Evolutionary conservation across 2,888 invertebrate genomes (phyloP).

Genomic region (Eretmocerus hayati): DNA sequence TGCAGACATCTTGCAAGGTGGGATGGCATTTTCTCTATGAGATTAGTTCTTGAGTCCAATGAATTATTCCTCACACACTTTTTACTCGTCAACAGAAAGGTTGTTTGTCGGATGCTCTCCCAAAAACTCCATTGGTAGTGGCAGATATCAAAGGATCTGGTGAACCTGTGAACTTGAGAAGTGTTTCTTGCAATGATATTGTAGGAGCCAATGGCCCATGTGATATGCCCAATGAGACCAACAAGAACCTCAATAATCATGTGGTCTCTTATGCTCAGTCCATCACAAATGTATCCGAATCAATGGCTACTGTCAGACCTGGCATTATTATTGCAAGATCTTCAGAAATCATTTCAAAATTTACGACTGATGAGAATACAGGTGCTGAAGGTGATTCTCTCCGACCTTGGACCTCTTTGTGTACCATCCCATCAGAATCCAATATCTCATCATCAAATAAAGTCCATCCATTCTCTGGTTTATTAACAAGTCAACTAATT

Average conservation of each 20-base stretch:
- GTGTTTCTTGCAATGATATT: conserved; percentile 42
- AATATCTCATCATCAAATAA: conserved; percentile 34
- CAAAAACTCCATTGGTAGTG: conserved; percentile 27
- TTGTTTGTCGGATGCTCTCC: conserved; percentile 67
- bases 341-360: conserved; percentile 34
- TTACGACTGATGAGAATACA: conserved; percentile 13
- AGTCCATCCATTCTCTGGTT: conserved; percentile 66
- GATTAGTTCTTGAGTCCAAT: not conserved
- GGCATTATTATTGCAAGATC: conserved; percentile 43
- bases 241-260: conserved; percentile 31
- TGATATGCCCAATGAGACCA: conserved; percentile 26
- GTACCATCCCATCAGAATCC: conserved; percentile 34
- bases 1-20: conserved; percentile 56
- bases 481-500: conserved; percentile 68
- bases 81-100: conserved; percentile 53
- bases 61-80: too few species aligned
- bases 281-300: conserved; percentile 29
- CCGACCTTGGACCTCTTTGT: conserved; percentile 38
- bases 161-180: conserved; percentile 35
- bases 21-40: conserved; percentile 6
- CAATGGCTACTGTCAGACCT: conserved; percentile 31
- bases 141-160: conserved; percentile 32
- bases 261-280: conserved; percentile 31
- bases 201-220: conserved; percentile 25
- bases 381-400: conserved; percentile 25